A percentile compares a stretch with the other conserved stretches of the same genome.
phyloP scores from a whole-genome alignment of 1,140 invertebrate genomes.

The Notospermus geniculatus region DNA sequence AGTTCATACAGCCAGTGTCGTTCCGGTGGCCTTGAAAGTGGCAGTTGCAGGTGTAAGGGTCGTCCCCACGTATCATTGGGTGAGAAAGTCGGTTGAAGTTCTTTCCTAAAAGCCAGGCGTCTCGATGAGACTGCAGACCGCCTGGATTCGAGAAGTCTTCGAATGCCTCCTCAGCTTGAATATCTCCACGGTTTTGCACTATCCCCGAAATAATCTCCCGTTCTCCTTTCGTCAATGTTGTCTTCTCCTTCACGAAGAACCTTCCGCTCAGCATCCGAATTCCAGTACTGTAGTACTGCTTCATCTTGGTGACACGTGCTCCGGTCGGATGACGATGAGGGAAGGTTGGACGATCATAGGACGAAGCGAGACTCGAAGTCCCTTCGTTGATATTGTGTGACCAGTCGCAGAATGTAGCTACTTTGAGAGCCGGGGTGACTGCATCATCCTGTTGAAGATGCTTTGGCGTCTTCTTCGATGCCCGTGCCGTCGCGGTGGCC shows the following conservation, averaged over 20 bases:
- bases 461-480: background rate
- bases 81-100: background rate
- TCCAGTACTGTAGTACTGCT: constrained; percentile 8
- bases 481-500: background rate
- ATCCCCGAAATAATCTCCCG: constrained; percentile 47
- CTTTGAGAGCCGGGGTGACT: background rate
- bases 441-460: background rate
- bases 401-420: constrained; percentile 7
- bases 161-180: constrained; percentile 15
- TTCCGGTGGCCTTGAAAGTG: background rate
- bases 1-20: background rate
- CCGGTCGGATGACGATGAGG: background rate
- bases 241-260: constrained; percentile 39
- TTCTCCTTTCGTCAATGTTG: constrained; percentile 44
- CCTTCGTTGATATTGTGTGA: background rate
- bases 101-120: constrained; percentile 43
- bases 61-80: background rate
- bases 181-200: constrained; percentile 40
- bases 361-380: background rate
- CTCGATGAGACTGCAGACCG: constrained; percentile 32
- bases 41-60: background rate
- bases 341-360: background rate
- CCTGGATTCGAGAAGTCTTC: constrained; percentile 15
- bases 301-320: constrained; percentile 8
- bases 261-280: constrained; percentile 31